Evolutionary conservation across 1,140 invertebrate genomes (phyloP).

Genomic region (Palaemon carinicauda): DNA sequence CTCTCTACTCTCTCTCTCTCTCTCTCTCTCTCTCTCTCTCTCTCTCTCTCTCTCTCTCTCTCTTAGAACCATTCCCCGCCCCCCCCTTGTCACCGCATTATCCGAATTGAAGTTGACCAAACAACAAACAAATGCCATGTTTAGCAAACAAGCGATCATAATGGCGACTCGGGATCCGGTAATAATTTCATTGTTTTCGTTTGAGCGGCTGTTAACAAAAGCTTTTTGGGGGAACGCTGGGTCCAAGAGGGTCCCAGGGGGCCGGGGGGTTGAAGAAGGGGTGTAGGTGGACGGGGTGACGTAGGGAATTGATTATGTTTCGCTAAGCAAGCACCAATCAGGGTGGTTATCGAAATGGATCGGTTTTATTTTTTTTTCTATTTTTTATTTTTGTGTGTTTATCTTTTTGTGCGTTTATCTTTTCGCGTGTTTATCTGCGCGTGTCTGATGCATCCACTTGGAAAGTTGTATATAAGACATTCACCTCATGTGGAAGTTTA

Average conservation of each 20-base stretch:
- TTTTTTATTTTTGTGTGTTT: too few relatives aligned
- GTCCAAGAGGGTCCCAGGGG: background rate
- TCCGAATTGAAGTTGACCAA: slow-evolving; percentile 15
- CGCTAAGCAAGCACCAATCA: background rate
- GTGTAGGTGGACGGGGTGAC: background rate
- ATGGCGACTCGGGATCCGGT: slow-evolving; percentile 1
- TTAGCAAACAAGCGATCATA: slow-evolving; percentile 31
- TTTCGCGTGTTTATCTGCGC: too few relatives aligned
- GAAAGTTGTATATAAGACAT: too few relatives aligned
- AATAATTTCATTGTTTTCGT: slow-evolving; percentile 47
- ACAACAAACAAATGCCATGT: slow-evolving; percentile 30
- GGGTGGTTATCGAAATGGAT: background rate
- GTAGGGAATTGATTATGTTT: background rate
- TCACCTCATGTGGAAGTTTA: too few relatives aligned
- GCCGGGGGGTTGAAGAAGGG: background rate
- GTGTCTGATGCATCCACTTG: too few relatives aligned
- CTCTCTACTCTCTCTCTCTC: too few relatives aligned
- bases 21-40: background rate
- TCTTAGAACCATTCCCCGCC: background rate
- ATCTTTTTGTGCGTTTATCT: too few relatives aligned
- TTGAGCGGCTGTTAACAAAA: slow-evolving; percentile 33
- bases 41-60: background rate
- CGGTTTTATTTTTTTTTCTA: too few relatives aligned
- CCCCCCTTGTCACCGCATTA: background rate
- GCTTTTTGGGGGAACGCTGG: background rate